Evolutionary conservation across 2,888 invertebrate species (phyloP).

Genomic region (Craniophora ligustri): DNA sequence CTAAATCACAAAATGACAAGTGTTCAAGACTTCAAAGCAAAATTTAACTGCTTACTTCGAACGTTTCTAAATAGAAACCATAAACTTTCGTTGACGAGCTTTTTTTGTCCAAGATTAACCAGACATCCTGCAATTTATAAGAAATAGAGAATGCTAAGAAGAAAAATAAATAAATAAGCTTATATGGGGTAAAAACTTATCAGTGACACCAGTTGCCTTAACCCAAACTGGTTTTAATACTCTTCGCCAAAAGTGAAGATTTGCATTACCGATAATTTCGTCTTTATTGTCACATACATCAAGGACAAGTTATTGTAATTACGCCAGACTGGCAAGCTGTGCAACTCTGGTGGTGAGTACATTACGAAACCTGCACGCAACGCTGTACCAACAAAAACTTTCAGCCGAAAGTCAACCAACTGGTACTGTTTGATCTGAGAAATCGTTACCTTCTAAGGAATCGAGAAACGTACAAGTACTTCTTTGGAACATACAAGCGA

Average conservation of each 20-base stretch:
- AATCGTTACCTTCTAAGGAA: slow-evolving; percentile 78
- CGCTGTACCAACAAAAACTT: slow-evolving; percentile 72
- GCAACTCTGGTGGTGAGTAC: slow-evolving; percentile 45
- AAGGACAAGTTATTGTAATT: slow-evolving; percentile 63
- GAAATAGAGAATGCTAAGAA: slow-evolving; percentile 14
- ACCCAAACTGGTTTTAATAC: slow-evolving; percentile 24
- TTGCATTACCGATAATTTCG: slow-evolving; percentile 57
- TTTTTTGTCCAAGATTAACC: slow-evolving; percentile 37
- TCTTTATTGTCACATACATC: slow-evolving; percentile 58
- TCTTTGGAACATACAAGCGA: slow-evolving; percentile 61
- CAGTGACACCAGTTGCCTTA: slow-evolving; percentile 10
- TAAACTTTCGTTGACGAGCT: slow-evolving; percentile 60
- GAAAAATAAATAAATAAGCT: slow-evolving; percentile 18
- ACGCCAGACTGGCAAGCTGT: slow-evolving; percentile 54
- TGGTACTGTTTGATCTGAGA: slow-evolving; percentile 81
- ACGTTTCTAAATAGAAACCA: slow-evolving; percentile 60
- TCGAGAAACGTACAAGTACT: slow-evolving; percentile 59
- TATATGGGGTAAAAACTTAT: slow-evolving; percentile 20
- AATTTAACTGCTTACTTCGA: slow-evolving; percentile 64
- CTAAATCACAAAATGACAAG: slow-evolving; percentile 59
- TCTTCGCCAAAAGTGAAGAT: slow-evolving; percentile 54
- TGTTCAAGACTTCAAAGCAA: slow-evolving; percentile 65
- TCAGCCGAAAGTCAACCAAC: slow-evolving; percentile 80
- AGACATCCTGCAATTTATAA: slow-evolving; percentile 42
- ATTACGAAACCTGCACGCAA: slow-evolving; percentile 73